Evolutionary conservation across 1,140 invertebrate genomes (phyloP), one percentile per base, ranked within the genome.

Genomic region (Bombus terrestris): DNA sequence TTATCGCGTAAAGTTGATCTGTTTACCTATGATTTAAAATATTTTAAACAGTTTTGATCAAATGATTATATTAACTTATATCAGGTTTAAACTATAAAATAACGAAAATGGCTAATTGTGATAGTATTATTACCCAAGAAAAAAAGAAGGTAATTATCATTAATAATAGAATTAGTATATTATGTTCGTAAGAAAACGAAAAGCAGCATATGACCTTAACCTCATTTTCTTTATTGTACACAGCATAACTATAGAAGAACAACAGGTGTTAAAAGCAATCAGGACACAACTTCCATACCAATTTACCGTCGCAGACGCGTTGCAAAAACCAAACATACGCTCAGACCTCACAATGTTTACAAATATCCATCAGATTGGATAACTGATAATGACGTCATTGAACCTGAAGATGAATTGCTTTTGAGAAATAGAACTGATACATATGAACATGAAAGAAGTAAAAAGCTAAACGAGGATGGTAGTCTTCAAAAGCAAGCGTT

Each of bases 381-480:
- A 12, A 69, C 68, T 2, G 79, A 79, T 39, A 73, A 76, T 74
- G 89, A 83, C 75, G 78, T 12, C 1, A 69, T 35, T 62, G 79
- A 88, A 47, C 71, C 80, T 47, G 85, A 89, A n/a, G 85, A 85
- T 53, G 66, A 77, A 12, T 69, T 35, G 18, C 78, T 71, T 13
- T 59, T 78, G 18, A 93, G 89, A 76, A 92, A 87, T 82, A 93
- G 91, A 82, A 93, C 88, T 64, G 93, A 88, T 75, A 92, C 89
- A 18, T 83, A 91, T 59, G 86, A 95, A 8, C 85, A 84, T n/a
- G 94, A 93, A 89, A 94, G 95, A 90, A 94, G 94, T 68, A 92
- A 93, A 41, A 92, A 84, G 83, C 86, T 95, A 8, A 78, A 85
- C 1, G 92, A 93, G 84, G 94, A 95, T 85, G 96, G 95, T 86